These are phyloP conservation scores for Myanophis thanlyinensis DNA, from an alignment of 2,113 vertebrate genomes.

Conservation along the genomic window DNA sequence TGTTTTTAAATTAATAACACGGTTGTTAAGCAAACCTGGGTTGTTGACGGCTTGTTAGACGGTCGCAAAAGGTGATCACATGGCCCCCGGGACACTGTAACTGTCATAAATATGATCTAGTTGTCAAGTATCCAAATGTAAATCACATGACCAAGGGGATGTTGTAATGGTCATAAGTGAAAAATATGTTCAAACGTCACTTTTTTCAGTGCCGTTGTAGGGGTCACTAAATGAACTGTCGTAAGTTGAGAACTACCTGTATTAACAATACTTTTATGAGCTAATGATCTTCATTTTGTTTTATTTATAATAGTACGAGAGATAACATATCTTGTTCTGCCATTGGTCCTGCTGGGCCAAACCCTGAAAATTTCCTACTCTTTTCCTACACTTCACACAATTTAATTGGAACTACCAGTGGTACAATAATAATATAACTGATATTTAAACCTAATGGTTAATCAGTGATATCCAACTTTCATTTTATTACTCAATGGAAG, in stretches of 20 bases:
- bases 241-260: background rate
- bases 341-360: background rate
- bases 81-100: no score
- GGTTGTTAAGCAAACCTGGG: background rate
- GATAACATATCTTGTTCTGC: background rate
- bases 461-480: background rate
- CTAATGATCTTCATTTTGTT: background rate
- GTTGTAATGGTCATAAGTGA: background rate
- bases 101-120: no score
- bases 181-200: background rate
- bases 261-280: background rate
- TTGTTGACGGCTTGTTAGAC: background rate
- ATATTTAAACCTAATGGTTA: background rate
- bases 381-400: background rate
- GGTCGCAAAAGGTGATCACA: background rate
- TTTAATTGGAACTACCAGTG: background rate
- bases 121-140: no score
- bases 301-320: background rate
- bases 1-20: background rate
- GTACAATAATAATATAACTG: background rate
- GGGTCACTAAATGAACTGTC: background rate
- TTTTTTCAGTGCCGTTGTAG: background rate
- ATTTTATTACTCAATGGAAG: constrained; percentile 26
- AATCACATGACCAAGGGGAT: no score
- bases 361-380: background rate